Percentiles rank a stretch among this genome's conserved stretches.
Conservation (phyloP, 2,797 vertebrate genomes). For the Cetoscarus ocellatus region DNA sequence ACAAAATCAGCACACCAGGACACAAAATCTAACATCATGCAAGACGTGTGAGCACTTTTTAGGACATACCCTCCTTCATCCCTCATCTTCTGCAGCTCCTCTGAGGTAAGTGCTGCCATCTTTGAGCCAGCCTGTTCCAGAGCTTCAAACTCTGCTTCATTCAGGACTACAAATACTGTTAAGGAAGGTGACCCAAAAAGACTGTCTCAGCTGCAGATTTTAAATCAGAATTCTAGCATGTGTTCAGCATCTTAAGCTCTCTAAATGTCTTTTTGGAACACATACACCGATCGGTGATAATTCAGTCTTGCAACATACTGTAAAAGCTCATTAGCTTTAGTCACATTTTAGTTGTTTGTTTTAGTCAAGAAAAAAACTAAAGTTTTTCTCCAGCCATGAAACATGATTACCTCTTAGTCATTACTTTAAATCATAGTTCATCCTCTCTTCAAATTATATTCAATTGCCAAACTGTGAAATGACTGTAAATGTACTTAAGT, state of each 20-base stretch:
- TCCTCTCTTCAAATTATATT: too few relatives aligned
- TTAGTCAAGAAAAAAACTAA: too few relatives aligned
- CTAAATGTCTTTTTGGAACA: neutral
- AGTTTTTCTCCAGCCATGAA: too few relatives aligned
- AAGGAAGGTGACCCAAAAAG: slow-evolving; percentile 42
- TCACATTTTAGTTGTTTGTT: too few relatives aligned
- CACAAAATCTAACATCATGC: neutral
- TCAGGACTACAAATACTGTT: slow-evolving; percentile 85
- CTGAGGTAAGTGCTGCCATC: slow-evolving; percentile 82
- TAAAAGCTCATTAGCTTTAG: too few relatives aligned
- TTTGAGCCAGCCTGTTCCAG: slow-evolving; percentile 83
- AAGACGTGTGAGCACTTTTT: neutral
- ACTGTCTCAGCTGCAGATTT: neutral
- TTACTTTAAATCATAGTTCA: too few relatives aligned
- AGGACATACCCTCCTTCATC: slow-evolving; percentile 83
- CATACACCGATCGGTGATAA: neutral
- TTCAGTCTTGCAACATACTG: too few relatives aligned
- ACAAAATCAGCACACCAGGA: neutral
- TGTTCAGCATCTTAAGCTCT: neutral
- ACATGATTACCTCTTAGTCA: too few relatives aligned
- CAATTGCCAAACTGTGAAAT: too few relatives aligned
- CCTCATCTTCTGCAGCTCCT: slow-evolving; percentile 86
- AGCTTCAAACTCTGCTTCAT: slow-evolving; percentile 85
- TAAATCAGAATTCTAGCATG: neutral
- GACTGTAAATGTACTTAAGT: too few relatives aligned